Conservation (phyloP, 2,888 invertebrate species). For the Notodonta dromedarius region DNA sequence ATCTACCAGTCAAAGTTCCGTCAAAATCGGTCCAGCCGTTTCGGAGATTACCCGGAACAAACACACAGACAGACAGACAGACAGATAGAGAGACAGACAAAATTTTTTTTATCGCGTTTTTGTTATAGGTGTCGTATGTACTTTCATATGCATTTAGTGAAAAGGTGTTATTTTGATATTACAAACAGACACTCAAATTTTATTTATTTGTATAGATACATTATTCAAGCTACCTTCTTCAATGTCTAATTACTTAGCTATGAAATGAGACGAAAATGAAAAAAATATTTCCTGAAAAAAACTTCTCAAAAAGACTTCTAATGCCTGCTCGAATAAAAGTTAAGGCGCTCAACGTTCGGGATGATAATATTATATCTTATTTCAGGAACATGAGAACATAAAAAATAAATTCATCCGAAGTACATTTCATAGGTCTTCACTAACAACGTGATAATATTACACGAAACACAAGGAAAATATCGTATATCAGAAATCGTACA, state of each 20-base stretch:
- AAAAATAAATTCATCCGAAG: constrained; percentile 58
- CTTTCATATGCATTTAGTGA: too few species aligned
- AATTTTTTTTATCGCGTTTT: too few species aligned
- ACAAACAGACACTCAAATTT: too few species aligned
- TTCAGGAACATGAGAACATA: constrained; percentile 54
- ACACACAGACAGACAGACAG: too few species aligned
- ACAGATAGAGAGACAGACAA: too few species aligned
- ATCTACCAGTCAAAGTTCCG: too few species aligned
- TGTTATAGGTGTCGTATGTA: too few species aligned
- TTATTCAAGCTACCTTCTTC: background rate
- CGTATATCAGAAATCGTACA: constrained; percentile 52
- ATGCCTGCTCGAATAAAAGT: background rate
- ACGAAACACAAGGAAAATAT: constrained; percentile 61
- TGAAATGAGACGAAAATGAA: background rate
- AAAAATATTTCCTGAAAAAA: background rate
- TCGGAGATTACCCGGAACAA: too few species aligned
- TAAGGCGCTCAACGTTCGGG: constrained; percentile 30
- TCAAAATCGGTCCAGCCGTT: too few species aligned
- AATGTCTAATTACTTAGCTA: background rate
- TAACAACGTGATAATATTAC: constrained; percentile 69
- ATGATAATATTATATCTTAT: constrained; percentile 57
- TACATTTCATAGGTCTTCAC: constrained; percentile 68
- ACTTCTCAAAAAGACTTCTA: background rate
- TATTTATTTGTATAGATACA: too few species aligned
- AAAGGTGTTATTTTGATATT: too few species aligned